Evolutionary conservation across 2,113 vertebrate genomes (phyloP).

Genomic region (Actenoides hombroni): DNA sequence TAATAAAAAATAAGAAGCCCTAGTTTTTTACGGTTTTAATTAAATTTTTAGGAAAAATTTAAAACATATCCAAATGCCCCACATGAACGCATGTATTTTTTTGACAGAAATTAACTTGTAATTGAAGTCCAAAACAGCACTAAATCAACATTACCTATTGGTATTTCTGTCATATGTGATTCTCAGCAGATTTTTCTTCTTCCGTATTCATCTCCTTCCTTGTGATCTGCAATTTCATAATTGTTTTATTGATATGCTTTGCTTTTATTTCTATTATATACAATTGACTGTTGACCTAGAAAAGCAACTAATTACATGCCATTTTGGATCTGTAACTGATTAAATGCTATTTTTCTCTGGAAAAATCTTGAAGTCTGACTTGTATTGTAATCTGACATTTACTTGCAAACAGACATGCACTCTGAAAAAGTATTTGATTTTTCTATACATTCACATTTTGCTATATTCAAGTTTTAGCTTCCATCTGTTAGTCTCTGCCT

Average conservation of each 20-base stretch:
- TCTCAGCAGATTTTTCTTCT: not conserved
- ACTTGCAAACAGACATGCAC: not conserved
- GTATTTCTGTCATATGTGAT: not conserved
- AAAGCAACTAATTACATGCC: not conserved
- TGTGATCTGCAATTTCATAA: not conserved
- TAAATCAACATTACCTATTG: too few relatives aligned
- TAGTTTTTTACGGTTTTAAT: not conserved
- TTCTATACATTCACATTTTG: not conserved
- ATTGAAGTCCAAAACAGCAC: not conserved
- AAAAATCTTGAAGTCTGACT: not conserved
- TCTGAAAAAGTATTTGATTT: not conserved
- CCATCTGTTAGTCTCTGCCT: not conserved
- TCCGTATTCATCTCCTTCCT: not conserved
- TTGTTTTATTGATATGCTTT: not conserved
- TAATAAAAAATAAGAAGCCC: not conserved
- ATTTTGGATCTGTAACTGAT: not conserved
- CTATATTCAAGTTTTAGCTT: not conserved
- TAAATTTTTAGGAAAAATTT: not conserved
- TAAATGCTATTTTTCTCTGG: not conserved
- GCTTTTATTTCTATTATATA: not conserved
- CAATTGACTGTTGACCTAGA: not conserved
- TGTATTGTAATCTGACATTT: not conserved
- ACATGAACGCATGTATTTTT: not conserved
- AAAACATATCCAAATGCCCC: not conserved
- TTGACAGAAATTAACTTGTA: not conserved